phyloP scores from a whole-genome alignment of 2,888 invertebrate genomes.

The Metopia argyrocephala region DNA sequence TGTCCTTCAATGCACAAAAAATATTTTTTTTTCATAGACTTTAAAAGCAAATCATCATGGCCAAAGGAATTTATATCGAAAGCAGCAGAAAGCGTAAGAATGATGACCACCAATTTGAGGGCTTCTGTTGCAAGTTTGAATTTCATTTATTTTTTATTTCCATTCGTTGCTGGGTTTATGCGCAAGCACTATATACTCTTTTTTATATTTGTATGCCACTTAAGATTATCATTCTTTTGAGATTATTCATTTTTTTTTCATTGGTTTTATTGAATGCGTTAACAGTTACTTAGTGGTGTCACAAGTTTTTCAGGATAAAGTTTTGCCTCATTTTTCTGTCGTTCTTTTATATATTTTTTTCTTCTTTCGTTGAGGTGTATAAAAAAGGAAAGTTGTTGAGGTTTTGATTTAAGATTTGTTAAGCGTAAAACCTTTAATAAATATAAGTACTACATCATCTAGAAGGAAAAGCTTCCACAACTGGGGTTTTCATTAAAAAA shows the following conservation, averaged over 20 bases:
- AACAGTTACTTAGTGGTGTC: constrained; percentile 28
- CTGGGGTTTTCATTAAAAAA: too few species aligned
- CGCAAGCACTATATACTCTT: too few species aligned
- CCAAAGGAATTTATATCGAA: neutral
- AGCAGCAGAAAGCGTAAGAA: neutral
- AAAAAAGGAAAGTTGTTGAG: constrained; percentile 19
- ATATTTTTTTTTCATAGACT: neutral
- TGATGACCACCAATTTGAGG: neutral
- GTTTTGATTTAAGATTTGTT: neutral
- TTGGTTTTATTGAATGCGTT: constrained; percentile 36
- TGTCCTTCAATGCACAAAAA: constrained; percentile 33
- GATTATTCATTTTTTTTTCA: constrained; percentile 17
- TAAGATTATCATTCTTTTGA: constrained; percentile 6
- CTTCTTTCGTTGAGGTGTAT: neutral
- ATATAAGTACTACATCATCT: too few species aligned
- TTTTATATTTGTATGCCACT: constrained; percentile 2
- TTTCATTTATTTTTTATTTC: constrained; percentile 15
- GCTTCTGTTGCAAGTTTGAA: neutral
- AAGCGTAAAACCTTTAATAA: constrained; percentile 1
- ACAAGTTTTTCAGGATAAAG: constrained; percentile 37
- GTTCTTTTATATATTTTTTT: neutral
- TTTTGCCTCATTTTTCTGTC: neutral
- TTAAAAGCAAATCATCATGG: neutral
- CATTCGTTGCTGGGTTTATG: neutral
- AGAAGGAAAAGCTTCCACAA: too few species aligned